phyloP scores from a whole-genome alignment of 2,888 invertebrate species.

The Ceramica pisi region DNA sequence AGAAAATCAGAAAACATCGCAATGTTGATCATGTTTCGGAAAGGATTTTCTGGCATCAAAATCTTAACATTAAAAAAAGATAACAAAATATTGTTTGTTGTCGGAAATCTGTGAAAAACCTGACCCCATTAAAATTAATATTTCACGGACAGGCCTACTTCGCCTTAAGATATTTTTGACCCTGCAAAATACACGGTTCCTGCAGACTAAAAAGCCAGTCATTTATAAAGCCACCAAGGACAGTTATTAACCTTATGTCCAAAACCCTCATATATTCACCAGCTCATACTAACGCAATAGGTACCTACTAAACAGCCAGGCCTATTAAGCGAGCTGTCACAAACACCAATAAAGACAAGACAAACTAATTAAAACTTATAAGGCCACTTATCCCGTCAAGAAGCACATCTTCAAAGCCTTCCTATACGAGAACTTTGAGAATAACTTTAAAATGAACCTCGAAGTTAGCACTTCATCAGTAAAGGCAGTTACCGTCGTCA shows the following conservation, averaged over 20 bases:
- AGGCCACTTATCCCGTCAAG: constrained; percentile 25
- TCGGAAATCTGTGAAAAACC: not conserved
- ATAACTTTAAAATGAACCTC: constrained; percentile 43
- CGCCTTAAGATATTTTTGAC: not conserved
- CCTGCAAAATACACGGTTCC: no score
- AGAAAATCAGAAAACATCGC: not conserved
- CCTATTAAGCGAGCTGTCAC: constrained; percentile 13
- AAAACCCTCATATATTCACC: not conserved
- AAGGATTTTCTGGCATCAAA: not conserved
- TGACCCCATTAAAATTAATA: not conserved
- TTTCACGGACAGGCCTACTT: no score
- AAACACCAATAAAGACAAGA: constrained; percentile 37
- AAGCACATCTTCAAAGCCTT: constrained; percentile 36
- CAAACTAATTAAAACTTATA: constrained; percentile 51
- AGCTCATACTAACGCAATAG: not conserved
- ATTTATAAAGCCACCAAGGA: not conserved
- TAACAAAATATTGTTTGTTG: not conserved
- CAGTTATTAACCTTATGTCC: no score
- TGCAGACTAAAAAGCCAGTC: no score
- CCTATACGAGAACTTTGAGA: constrained; percentile 42
- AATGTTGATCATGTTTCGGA: not conserved
- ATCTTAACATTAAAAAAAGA: no score
- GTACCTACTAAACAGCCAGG: not conserved
- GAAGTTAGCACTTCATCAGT: constrained; percentile 60
- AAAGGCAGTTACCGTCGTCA: constrained; percentile 59